Base-by-base conservation (phyloP, 2,113 vertebrate species). In the Hippocampus guttulatus region DNA sequence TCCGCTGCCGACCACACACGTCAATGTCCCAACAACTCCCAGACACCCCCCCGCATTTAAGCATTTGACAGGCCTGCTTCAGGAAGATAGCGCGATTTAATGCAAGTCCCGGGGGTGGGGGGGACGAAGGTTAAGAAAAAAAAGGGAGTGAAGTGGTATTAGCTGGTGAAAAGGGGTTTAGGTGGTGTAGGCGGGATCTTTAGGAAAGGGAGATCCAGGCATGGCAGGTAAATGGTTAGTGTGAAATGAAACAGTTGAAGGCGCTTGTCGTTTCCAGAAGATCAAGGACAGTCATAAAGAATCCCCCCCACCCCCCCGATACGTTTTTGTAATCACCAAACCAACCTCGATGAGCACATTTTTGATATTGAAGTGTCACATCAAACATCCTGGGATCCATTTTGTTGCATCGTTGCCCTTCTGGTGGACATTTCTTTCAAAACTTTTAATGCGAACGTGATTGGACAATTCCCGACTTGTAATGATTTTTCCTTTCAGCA, bases 11-110 rank as follows among this genome's bases (percentile, higher is more conserved):
- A 76, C 74, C 69, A 68, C 81, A 78, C 77, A 71, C 75, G 68
- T 70, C 75, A 73, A 62, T 72, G 68, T 25, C 69, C 66, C 62
- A 69, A 81, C 79, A 75, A 43, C 64, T 25, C 21, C 47, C 40
- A 66, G 23, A 51, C 21, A n/a, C n/a, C n/a, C 41, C 51, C 16
- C 62, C 52, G 21, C 78, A 64, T 76, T 82, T 73, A 81, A 84
- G 84, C 85, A 81, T 90, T 89, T 87, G 82, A 89, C 85, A 88
- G 84, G 89, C 82, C 91, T 92, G 91, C 84, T 78, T 83, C n/a
- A 40, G 86, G 81, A 80, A 92, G 91, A 92, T 92, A 92, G 87
- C 69, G 64, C 77, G 70, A 90, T 85, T 91, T 85, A 91, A 91
- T 91, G 75, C 67, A 54, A 89, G 81, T 79, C 81, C 77, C 77